phyloP scores from a whole-genome alignment of 2,797 vertebrate genomes.

The Cyprinodon diabolis region DNA sequence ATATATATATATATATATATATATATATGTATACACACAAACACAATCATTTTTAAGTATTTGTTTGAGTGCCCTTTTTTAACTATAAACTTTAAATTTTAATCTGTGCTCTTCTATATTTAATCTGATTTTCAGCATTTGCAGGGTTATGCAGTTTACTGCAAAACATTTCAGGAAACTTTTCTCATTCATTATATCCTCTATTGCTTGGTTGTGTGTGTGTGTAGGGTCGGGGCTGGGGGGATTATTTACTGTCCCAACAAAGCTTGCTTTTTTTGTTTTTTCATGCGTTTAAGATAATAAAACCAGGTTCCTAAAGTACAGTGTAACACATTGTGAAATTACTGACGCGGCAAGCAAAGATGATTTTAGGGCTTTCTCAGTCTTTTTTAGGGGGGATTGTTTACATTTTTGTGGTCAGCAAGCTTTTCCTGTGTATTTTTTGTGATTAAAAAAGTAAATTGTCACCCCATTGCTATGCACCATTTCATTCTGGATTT shows the following conservation, averaged over 20 bases:
- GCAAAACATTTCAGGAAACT: no score
- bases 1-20: no score
- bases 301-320: not conserved
- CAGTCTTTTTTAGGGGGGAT: not conserved
- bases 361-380: not conserved
- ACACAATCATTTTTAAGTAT: no score
- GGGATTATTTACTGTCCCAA: not conserved
- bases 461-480: conserved; percentile 21
- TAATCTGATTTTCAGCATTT: not conserved
- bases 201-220: not conserved
- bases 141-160: not conserved
- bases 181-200: not conserved
- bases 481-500: conserved; percentile 45
- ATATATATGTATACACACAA: no score
- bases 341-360: not conserved
- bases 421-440: conserved; percentile 31
- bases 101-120: not conserved
- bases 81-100: not conserved
- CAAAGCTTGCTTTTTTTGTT: not conserved
- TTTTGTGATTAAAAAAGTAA: conserved; percentile 33
- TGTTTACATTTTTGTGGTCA: conserved; percentile 34
- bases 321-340: not conserved
- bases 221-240: not conserved
- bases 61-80: no score
- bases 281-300: not conserved